phyloP scores from a whole-genome alignment of 2,113 vertebrate species.

The Bubo scandiacus region DNA sequence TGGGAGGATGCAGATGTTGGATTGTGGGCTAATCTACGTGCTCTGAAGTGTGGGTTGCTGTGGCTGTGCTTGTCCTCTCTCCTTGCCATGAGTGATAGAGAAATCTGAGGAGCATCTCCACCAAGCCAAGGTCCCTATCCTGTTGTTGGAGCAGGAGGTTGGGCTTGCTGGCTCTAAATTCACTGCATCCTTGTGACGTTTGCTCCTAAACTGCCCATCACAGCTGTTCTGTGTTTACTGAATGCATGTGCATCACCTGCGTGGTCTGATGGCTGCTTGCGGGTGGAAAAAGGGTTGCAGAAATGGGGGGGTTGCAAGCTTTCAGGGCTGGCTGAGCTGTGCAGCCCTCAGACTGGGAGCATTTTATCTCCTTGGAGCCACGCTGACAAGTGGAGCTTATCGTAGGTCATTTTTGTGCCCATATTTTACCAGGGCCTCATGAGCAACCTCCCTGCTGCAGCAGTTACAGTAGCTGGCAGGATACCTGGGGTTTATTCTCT shows the following conservation, averaged over 20 bases:
- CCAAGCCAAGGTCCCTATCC: background rate
- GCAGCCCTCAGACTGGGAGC: background rate
- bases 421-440: background rate
- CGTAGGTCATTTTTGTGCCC: background rate
- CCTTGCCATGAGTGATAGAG: background rate
- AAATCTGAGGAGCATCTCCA: background rate
- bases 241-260: background rate
- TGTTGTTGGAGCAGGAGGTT: background rate
- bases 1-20: background rate
- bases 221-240: background rate
- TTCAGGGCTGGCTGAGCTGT: background rate
- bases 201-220: background rate
- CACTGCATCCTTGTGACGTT: background rate
- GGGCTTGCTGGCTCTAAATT: background rate
- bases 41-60: accelerated
- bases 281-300: background rate
- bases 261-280: background rate
- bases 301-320: accelerated
- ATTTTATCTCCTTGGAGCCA: background rate
- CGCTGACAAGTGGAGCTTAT: background rate
- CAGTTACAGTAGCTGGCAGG: background rate
- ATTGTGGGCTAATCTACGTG: background rate
- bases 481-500: conserved; percentile 17
- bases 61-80: background rate
- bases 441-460: background rate